Evolutionary conservation across 2,797 vertebrate genomes (phyloP).

Genomic region (Galago senegalensis): DNA sequence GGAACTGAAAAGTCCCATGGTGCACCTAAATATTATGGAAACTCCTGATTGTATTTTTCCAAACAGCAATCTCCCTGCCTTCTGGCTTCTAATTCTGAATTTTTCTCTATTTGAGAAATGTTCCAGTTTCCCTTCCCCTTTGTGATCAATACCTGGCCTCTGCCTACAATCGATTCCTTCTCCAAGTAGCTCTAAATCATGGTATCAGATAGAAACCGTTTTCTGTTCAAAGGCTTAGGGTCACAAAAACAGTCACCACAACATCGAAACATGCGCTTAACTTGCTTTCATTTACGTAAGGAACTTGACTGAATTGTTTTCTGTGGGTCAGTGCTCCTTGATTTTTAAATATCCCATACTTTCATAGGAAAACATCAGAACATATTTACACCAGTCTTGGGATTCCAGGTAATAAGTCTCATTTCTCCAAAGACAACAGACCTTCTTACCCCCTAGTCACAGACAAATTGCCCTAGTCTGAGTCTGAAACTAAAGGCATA

Average conservation of each 20-base stretch:
- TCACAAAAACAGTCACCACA: conserved; percentile 66
- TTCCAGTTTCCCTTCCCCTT: conserved; percentile 67
- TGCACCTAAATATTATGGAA: neutral
- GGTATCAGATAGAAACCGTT: conserved; percentile 64
- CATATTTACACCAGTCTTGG: conserved; percentile 37
- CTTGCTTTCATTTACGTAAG: conserved; percentile 57
- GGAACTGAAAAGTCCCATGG: neutral
- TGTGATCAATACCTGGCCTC: conserved; percentile 77
- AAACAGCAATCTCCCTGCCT: conserved; percentile 21
- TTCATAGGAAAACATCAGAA: conserved; percentile 8
- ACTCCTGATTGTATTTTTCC: conserved; percentile 31
- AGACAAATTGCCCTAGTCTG: conserved; percentile 47
- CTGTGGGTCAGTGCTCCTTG: neutral
- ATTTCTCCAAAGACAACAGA: conserved; percentile 69
- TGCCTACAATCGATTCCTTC: conserved; percentile 72
- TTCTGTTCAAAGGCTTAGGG: conserved; percentile 59
- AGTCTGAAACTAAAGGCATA: conserved; percentile 57
- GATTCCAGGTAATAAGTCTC: conserved; percentile 43
- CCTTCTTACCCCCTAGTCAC: neutral
- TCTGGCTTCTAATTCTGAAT: conserved; percentile 71
- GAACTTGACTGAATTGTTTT: conserved; percentile 34
- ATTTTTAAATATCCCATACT: conserved; percentile 46
- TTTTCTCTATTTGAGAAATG: conserved; percentile 76
- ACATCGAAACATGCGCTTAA: conserved; percentile 35
- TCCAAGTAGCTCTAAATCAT: conserved; percentile 79